These are phyloP conservation scores for Leptogaster cylindrica DNA, from an alignment of 2,888 invertebrate species.

Conservation along the genomic window DNA sequence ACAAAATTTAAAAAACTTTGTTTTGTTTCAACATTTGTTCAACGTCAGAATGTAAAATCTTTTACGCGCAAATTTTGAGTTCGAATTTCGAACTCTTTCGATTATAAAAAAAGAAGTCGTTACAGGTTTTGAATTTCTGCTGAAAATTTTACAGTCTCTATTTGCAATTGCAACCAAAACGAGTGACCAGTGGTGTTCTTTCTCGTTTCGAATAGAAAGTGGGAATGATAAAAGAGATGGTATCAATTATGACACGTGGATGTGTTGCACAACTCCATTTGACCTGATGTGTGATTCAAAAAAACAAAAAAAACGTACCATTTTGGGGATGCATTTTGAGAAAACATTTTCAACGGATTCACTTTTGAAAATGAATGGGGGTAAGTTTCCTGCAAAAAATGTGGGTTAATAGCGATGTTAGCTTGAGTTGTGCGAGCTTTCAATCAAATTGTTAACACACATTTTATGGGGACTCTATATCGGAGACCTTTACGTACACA, in stretches of 20 bases:
- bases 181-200: too few species aligned
- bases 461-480: conserved; percentile 1
- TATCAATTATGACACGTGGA: conserved; percentile 10
- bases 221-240: neutral
- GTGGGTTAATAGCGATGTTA: neutral
- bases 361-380: neutral
- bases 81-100: too few species aligned
- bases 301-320: too few species aligned
- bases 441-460: conserved; percentile 17
- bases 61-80: too few species aligned
- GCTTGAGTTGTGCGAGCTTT: neutral
- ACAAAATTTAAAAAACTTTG: too few species aligned
- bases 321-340: neutral
- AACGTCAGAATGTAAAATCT: too few species aligned
- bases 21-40: too few species aligned
- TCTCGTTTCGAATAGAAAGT: too few species aligned
- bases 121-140: conserved; percentile 39
- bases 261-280: too few species aligned
- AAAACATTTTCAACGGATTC: neutral
- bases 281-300: too few species aligned
- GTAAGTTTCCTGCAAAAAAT: neutral
- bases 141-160: conserved; percentile 32
- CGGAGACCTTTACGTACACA: neutral
- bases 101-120: conserved; percentile 22
- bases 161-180: too few species aligned